Conservation (phyloP, 2,888 invertebrate genomes). For the Caenorhabditis auriculariae region DNA sequence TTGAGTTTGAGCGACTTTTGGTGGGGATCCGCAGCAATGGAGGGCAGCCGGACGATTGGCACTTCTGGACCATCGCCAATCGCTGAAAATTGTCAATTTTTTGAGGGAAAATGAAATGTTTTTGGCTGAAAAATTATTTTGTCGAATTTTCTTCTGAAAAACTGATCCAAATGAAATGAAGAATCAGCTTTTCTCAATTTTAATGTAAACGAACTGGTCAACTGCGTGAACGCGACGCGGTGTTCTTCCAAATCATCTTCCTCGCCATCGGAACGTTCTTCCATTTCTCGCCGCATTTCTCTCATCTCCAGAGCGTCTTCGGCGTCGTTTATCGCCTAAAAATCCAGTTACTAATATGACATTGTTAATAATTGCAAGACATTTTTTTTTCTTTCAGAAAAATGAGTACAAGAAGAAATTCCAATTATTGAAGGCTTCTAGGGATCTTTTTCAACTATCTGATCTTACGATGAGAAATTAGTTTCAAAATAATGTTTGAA, state of each 20-base stretch:
- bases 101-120: background rate
- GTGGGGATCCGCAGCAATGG: conserved; percentile 22
- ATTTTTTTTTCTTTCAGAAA: no score
- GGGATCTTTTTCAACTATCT: no score
- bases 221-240: conserved; percentile 31
- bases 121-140: background rate
- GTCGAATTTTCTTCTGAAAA: background rate
- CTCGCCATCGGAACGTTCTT: conserved; percentile 9
- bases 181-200: background rate
- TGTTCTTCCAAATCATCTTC: conserved; percentile 11
- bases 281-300: conserved; percentile 31
- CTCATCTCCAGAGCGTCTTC: conserved; percentile 43
- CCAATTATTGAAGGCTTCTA: no score
- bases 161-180: no score
- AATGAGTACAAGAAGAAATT: no score
- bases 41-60: conserved; percentile 36
- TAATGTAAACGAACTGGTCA: conserved; percentile 11
- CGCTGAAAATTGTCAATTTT: conserved; percentile 6
- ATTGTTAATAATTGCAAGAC: background rate
- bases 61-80: conserved; percentile 17
- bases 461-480: no score
- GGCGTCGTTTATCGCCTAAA: conserved; percentile 26
- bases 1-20: conserved; percentile 18
- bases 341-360: background rate
- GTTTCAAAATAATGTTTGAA: no score